Evolutionary conservation across 1,140 invertebrate species (phyloP).

Genomic region (Mya arenaria): DNA sequence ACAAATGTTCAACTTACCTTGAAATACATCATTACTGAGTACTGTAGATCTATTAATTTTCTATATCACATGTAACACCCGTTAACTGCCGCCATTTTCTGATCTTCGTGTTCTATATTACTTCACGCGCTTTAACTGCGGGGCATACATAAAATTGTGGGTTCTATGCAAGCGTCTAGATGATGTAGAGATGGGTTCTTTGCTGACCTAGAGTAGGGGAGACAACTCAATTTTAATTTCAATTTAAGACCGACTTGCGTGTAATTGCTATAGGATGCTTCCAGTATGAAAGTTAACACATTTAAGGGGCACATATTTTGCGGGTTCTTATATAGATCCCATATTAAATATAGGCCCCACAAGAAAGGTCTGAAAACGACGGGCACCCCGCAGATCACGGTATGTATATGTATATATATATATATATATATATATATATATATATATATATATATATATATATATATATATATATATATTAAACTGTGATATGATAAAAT

Average conservation of each 20-base stretch:
- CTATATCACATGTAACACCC: not conserved
- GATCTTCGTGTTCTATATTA: too few relatives aligned
- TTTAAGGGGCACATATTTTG: not conserved
- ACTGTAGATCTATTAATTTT: not conserved
- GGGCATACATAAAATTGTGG: too few relatives aligned
- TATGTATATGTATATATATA: not conserved
- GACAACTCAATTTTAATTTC: not conserved
- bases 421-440: too few relatives aligned
- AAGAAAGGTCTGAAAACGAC: not conserved
- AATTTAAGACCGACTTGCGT: not conserved
- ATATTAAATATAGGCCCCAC: not conserved
- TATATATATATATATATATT: too few relatives aligned
- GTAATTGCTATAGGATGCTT: not conserved
- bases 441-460: too few relatives aligned
- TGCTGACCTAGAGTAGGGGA: not conserved
- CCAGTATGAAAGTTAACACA: not conserved
- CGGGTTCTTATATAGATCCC: too few relatives aligned
- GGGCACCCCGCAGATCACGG: not conserved
- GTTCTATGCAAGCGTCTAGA: too few relatives aligned
- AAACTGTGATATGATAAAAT: too few relatives aligned
- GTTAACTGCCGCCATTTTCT: not conserved
- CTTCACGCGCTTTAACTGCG: too few relatives aligned
- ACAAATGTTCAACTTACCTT: not conserved
- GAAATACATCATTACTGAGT: not conserved
- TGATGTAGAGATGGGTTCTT: not conserved